Percentiles rank a stretch among this genome's conserved stretches.
Conservation (phyloP, 1,140 invertebrate genomes). For the Drosophila malerkotliana region DNA sequence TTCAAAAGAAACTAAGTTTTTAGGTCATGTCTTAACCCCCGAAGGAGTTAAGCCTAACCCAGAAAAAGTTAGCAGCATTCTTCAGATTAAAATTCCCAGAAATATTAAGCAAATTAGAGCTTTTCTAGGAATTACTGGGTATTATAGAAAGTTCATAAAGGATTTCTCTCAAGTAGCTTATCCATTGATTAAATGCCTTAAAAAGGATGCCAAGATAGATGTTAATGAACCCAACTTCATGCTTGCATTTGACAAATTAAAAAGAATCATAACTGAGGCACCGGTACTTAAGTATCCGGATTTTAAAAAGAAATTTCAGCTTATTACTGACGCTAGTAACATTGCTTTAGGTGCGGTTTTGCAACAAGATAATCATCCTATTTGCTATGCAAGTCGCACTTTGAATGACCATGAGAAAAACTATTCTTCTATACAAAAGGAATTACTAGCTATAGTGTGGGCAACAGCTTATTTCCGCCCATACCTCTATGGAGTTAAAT, state of each 20-base stretch:
- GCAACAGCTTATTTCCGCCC: slow-evolving; percentile 4
- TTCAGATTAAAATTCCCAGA: slow-evolving; percentile 3
- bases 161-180: slow-evolving; percentile 2
- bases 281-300: too few relatives aligned
- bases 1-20: too few relatives aligned
- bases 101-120: slow-evolving; percentile 3
- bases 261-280: slow-evolving; percentile 3
- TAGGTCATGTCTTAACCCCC: too few relatives aligned
- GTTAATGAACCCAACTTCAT: slow-evolving; percentile 4
- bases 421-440: slow-evolving; percentile 1
- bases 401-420: slow-evolving; percentile 5
- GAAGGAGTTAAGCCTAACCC: background rate
- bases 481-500: slow-evolving; percentile 3
- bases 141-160: slow-evolving; percentile 4
- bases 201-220: slow-evolving; percentile 1
- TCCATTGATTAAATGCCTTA: background rate
- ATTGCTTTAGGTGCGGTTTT: slow-evolving; percentile 1
- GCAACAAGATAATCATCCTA: slow-evolving; percentile 6
- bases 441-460: slow-evolving; percentile 4
- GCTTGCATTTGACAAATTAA: background rate
- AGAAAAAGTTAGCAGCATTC: background rate
- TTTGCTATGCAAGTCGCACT: slow-evolving; percentile 4
- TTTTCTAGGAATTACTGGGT: slow-evolving; percentile 3
- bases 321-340: background rate
- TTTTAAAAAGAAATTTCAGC: too few relatives aligned